Evolutionary conservation across 2,797 vertebrate genomes (phyloP).

Genomic region (Gephyroberyx darwinii): DNA sequence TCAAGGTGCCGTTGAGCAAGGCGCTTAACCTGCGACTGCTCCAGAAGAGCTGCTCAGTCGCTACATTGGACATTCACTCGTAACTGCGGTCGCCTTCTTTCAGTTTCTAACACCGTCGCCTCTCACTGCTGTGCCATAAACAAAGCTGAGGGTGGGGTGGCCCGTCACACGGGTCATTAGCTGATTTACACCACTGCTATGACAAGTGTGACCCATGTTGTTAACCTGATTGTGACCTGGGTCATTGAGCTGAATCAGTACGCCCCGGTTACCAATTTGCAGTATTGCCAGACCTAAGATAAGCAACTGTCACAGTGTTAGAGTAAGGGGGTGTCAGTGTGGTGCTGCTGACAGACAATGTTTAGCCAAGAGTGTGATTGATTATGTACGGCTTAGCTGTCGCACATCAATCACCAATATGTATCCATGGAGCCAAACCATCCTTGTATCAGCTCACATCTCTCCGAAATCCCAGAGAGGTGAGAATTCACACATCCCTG

Average conservation of each 20-base stretch:
- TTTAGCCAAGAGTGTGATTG: slow-evolving; percentile 40
- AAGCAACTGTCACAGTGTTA: slow-evolving; percentile 1
- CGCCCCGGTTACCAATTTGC: slow-evolving; percentile 7
- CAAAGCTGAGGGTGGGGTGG: neutral
- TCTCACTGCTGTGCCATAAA: slow-evolving; percentile 2
- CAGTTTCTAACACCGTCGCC: neutral
- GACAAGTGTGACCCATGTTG: slow-evolving; percentile 30
- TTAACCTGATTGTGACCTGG: slow-evolving; percentile 34
- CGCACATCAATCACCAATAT: slow-evolving; percentile 42
- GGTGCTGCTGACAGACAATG: slow-evolving; percentile 7
- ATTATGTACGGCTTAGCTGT: slow-evolving; percentile 40
- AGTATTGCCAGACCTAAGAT: slow-evolving; percentile 9
- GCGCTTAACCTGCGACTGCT: too few species aligned
- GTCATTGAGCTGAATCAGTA: slow-evolving; percentile 1
- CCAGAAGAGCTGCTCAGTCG: too few species aligned
- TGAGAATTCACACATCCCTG: neutral
- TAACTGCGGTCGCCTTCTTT: neutral
- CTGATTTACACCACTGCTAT: slow-evolving; percentile 31
- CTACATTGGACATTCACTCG: too few species aligned
- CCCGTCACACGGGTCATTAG: neutral
- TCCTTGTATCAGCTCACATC: neutral
- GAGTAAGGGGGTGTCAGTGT: neutral
- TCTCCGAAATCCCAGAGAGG: neutral
- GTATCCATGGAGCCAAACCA: slow-evolving; percentile 21
- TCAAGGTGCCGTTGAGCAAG: too few species aligned